Conservation (phyloP, 2,888 invertebrate genomes). For the Eulithis prunata region DNA sequence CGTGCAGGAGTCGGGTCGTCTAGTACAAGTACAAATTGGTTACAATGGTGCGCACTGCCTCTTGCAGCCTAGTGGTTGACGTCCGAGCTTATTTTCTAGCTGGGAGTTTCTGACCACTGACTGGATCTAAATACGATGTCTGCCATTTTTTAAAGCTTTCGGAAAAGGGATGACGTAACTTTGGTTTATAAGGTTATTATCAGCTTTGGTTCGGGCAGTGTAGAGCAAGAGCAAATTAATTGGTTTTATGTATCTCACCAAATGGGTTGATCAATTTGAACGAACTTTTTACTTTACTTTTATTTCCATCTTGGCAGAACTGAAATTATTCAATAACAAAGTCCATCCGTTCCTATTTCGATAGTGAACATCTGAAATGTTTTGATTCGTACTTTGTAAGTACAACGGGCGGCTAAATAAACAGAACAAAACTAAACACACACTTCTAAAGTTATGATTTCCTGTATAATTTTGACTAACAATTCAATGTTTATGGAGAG, state of each 20-base stretch:
- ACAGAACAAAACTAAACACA: neutral
- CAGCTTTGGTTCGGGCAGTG: too few species aligned
- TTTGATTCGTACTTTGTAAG: conserved; percentile 10
- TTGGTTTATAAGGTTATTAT: too few species aligned
- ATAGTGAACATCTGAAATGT: conserved; percentile 16
- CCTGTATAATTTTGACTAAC: neutral
- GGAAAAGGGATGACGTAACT: too few species aligned
- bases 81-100: conserved; percentile 9
- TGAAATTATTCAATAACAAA: too few species aligned
- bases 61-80: conserved; percentile 8
- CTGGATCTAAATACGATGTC: conserved; percentile 1
- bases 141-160: neutral
- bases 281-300: too few species aligned
- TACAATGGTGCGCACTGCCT: conserved; percentile 17
- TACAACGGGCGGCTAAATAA: conserved; percentile 1
- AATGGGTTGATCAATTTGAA: too few species aligned
- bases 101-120: conserved; percentile 7
- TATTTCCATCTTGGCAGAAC: too few species aligned
- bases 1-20: too few species aligned
- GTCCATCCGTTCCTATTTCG: conserved; percentile 14
- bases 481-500: too few species aligned
- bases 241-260: too few species aligned
- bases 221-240: too few species aligned
- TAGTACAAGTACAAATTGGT: conserved; percentile 17
- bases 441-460: neutral